Conservation (phyloP, 2,888 invertebrate genomes). For the Tanytarsus gracilentus region DNA sequence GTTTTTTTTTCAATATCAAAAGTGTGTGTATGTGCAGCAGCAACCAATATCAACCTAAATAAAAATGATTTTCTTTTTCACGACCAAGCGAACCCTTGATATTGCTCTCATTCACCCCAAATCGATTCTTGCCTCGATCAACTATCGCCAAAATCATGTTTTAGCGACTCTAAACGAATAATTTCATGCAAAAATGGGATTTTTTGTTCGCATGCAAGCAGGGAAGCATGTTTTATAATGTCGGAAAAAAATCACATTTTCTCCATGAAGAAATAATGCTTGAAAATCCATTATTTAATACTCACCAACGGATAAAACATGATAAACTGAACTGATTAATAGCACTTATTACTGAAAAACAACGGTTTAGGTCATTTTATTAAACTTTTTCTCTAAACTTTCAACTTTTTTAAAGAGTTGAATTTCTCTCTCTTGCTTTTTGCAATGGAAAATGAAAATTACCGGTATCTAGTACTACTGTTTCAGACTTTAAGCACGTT, state of each 20-base stretch:
- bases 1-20: conserved; percentile 29
- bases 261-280: not conserved
- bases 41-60: too few species aligned
- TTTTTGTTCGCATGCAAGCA: conserved; percentile 7
- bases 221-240: conserved; percentile 29
- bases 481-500: not conserved
- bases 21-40: conserved; percentile 8
- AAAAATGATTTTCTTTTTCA: too few species aligned
- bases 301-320: conserved; percentile 29
- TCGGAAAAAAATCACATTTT: conserved; percentile 26
- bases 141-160: not conserved
- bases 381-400: conserved; percentile 8
- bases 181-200: conserved; percentile 20
- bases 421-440: conserved; percentile 11
- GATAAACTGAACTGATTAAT: conserved; percentile 29
- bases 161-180: not conserved
- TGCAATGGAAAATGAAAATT: conserved; percentile 13
- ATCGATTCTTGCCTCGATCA: not conserved
- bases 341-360: conserved; percentile 27
- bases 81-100: not conserved
- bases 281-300: not conserved
- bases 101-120: not conserved
- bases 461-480: conserved; percentile 15
- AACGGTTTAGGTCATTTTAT: conserved; percentile 28
- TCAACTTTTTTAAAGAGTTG: conserved; percentile 16